Evolutionary conservation across 1,140 invertebrate species (phyloP), one percentile per base, ranked within the genome.

Genomic region (Plectrocnemia conspersa): DNA sequence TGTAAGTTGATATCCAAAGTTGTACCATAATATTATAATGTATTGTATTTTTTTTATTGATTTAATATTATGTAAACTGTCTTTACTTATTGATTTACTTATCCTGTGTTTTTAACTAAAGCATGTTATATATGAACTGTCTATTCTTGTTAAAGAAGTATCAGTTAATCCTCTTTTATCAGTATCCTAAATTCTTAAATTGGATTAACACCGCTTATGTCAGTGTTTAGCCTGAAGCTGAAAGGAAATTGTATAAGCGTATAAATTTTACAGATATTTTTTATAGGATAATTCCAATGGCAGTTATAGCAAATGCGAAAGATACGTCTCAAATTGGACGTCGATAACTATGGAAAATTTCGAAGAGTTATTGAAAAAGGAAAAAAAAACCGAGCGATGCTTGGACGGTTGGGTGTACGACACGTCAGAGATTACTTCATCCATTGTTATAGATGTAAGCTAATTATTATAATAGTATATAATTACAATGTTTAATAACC

Each of bases 371-470:
- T 66, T 69, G 16, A 65, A 76, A 1, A 84, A 83, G 48, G 53
- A 63, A 15, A 76, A 73, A 13, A 87, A 82, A 81, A 75, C 80
- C 0, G 81, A 88, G 58, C 71, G 75, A 3, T 93, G 89, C 65
- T 65, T 76, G 44, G 76, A 88, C 64, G 89, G 89, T 16, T 92
- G 89, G 82, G 87, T 88, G 65, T 91, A 89, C 65, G 80, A 92
- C 64, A 79, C 70, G 33, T 77, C 77, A 4, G 75, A 79, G 66
- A 76, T 88, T 5, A 67, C 64, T 56, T 89, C 87, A 7, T 90
- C 88, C 0, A 82, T 91, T 59, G 88, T 91, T 11, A 86, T 86
- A 40, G 87, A 91, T 73, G 88, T 90, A 80, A 73, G 81, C 70
- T 22, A 45, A 3, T 19, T 48, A 9, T 47, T 15, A 55, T 44